Conservation (phyloP, 2,113 vertebrate genomes). For the Xyliphius kryptos region DNA sequence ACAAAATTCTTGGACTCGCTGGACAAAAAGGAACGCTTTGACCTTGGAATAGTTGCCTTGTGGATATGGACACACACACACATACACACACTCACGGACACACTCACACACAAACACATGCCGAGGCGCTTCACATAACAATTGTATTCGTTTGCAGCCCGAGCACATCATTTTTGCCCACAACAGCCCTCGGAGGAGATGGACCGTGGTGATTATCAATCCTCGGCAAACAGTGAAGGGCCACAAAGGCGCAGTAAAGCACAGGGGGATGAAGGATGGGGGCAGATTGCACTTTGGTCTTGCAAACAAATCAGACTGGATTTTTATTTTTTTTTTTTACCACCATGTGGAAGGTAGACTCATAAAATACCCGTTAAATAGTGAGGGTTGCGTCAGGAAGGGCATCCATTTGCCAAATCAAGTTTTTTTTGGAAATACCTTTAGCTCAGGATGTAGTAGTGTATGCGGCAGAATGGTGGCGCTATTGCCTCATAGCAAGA, state of each 20-base stretch:
- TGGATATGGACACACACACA: slow-evolving; percentile 5
- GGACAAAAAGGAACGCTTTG: slow-evolving; percentile 22
- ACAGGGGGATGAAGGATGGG: slow-evolving; percentile 26
- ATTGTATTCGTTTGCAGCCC: slow-evolving; percentile 16
- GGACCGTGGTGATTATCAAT: slow-evolving; percentile 49
- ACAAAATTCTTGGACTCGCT: slow-evolving; percentile 11
- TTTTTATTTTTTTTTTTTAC: slow-evolving; percentile 2
- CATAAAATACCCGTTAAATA: no score
- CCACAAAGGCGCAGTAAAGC: slow-evolving; percentile 44
- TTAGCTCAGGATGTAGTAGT: no score
- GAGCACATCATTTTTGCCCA: slow-evolving; percentile 16
- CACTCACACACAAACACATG: no score
- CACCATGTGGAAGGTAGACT: neutral
- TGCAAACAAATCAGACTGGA: slow-evolving; percentile 10
- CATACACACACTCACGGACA: no score
- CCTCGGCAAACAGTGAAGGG: slow-evolving; percentile 39
- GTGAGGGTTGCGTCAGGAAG: no score
- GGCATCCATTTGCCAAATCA: no score
- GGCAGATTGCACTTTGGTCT: slow-evolving; percentile 20
- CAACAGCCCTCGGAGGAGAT: slow-evolving; percentile 21
- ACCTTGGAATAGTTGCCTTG: slow-evolving; percentile 24
- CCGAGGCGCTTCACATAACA: slow-evolving; percentile 1
- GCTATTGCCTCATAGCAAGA: no score
- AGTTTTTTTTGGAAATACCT: no score
- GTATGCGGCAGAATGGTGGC: no score